phyloP scores from a whole-genome alignment of 1,140 invertebrate species.

The Schlechtendalia chinensis region DNA sequence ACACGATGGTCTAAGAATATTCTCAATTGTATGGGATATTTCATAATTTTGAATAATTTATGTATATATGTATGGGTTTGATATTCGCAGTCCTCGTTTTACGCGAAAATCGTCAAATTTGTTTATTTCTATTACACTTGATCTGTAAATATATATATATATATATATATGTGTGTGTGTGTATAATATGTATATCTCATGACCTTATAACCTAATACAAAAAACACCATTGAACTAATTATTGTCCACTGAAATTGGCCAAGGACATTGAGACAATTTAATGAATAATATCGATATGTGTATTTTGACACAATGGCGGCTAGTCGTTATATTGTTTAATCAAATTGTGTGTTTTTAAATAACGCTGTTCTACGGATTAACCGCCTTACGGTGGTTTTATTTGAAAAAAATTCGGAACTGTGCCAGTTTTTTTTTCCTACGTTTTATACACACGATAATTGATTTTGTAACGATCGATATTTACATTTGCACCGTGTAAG shows the following conservation, averaged over 20 bases:
- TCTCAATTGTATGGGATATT: not conserved
- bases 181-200: not conserved
- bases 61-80: too few species aligned
- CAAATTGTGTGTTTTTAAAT: not conserved
- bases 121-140: not conserved
- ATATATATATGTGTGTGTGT: not conserved
- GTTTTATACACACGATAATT: too few species aligned
- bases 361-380: not conserved
- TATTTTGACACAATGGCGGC: not conserved
- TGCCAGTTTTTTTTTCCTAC: not conserved
- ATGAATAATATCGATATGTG: constrained; percentile 10
- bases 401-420: not conserved
- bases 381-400: not conserved
- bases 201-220: constrained; percentile 33
- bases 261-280: constrained; percentile 1
- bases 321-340: not conserved
- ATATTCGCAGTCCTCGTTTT: not conserved
- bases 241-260: constrained; percentile 17
- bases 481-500: too few species aligned
- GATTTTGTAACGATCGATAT: too few species aligned
- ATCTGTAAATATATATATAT: not conserved
- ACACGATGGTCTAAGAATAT: too few species aligned
- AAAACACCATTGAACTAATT: constrained; percentile 21
- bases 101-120: not conserved
- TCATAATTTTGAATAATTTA: too few species aligned